Conservation (phyloP, 2,888 invertebrate species). For the Steinernema scapterisci region DNA sequence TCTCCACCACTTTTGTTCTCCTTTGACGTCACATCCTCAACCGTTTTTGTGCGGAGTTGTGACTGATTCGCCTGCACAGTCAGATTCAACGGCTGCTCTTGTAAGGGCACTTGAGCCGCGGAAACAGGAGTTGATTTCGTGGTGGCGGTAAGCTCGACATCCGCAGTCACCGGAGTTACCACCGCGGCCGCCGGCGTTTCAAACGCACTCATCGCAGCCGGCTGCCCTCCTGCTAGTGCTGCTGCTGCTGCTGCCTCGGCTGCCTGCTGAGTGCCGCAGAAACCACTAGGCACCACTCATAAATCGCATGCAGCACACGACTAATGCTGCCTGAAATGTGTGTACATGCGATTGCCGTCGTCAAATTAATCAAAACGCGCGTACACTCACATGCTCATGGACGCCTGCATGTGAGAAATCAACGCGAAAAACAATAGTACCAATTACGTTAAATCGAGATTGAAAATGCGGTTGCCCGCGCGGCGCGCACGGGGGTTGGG, state of each 20-base stretch:
- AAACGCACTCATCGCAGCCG: too few relatives aligned
- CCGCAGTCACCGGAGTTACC: too few relatives aligned
- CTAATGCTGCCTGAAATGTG: conserved; percentile 20
- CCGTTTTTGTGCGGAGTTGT: too few relatives aligned
- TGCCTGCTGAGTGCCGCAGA: background rate
- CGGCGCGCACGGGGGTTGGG: background rate
- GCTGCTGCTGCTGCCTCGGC: background rate
- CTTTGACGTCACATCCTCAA: too few relatives aligned
- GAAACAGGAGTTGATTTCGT: too few relatives aligned
- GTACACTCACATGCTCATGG: too few relatives aligned
- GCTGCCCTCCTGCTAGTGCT: background rate
- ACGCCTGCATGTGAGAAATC: conserved; percentile 9
- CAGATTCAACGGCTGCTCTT: too few relatives aligned
- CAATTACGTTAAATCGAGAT: conserved; percentile 21
- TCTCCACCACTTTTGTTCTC: too few relatives aligned
- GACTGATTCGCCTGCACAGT: too few relatives aligned
- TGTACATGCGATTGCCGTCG: conserved; percentile 21
- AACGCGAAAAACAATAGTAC: conserved; percentile 22
- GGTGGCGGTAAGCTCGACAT: background rate
- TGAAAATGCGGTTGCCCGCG: background rate
- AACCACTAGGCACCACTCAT: conserved; percentile 9
- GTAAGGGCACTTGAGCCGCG: too few relatives aligned
- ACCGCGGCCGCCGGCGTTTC: too few relatives aligned
- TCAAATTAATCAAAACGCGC: conserved; percentile 20
- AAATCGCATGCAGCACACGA: conserved; percentile 17